Percentiles rank a stretch among this genome's conserved stretches.
Evolutionary conservation across 2,113 vertebrate species (phyloP).

Genomic region (Cardinalis cardinalis): DNA sequence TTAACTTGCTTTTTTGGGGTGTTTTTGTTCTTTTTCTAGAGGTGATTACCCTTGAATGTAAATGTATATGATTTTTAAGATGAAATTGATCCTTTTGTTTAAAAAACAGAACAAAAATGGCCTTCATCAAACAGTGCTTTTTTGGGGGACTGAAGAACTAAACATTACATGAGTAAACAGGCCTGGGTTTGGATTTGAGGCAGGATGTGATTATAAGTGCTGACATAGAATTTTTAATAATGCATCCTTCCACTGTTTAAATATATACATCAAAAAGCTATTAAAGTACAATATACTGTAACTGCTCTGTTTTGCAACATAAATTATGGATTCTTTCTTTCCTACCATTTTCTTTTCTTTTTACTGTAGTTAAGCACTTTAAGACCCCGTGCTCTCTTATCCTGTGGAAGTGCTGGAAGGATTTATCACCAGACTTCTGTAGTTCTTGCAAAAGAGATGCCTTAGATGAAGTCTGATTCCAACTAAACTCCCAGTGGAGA

Average conservation of each 20-base stretch:
- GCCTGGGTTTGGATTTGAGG: conserved; percentile 8
- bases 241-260: conserved; percentile 25
- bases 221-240: not conserved
- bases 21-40: conserved; percentile 43
- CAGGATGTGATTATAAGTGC: not conserved
- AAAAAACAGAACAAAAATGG: conserved; percentile 24
- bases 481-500: not conserved
- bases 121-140: conserved; percentile 28
- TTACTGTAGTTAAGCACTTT: conserved; percentile 45
- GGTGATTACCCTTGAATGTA: conserved; percentile 41
- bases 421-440: not conserved
- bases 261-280: not conserved
- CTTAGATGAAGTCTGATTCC: not conserved
- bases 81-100: conserved; percentile 1
- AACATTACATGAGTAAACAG: not conserved
- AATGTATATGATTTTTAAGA: conserved; percentile 43
- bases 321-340: conserved; percentile 6
- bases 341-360: not conserved
- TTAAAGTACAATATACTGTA: not conserved
- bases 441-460: not conserved
- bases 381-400: not conserved
- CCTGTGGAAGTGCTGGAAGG: not conserved
- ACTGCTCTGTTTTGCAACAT: conserved; percentile 31
- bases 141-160: not conserved
- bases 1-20: conserved; percentile 51